Percentiles rank a stretch among this genome's conserved stretches.
These are phyloP conservation scores for Hiodon alosoides DNA, from an alignment of 2,113 vertebrate species.

Conservation along the genomic window DNA sequence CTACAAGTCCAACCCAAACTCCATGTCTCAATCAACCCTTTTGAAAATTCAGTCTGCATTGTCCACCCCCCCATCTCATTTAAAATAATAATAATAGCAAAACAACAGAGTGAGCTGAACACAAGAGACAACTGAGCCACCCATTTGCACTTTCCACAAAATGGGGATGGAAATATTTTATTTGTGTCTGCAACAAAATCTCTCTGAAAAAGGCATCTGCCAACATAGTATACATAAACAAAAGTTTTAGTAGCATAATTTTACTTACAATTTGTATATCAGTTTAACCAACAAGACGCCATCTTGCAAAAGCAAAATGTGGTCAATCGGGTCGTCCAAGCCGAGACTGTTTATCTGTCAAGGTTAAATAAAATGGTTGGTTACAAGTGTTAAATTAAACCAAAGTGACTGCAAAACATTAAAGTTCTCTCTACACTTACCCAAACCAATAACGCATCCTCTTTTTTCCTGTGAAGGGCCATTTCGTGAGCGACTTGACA, in stretches of 20 bases:
- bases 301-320: conserved; percentile 65
- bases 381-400: background rate
- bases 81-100: too few species aligned
- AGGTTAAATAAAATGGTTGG: background rate
- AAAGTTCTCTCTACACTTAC: conserved; percentile 42
- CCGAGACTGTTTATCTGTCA: conserved; percentile 70
- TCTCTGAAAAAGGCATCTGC: background rate
- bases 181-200: too few species aligned
- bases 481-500: conserved; percentile 37
- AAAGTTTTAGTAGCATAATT: background rate
- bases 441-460: conserved; percentile 64
- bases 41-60: too few species aligned
- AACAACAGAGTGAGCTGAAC: too few species aligned
- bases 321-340: conserved; percentile 47
- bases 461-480: conserved; percentile 54
- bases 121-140: too few species aligned
- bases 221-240: background rate
- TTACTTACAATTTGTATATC: conserved; percentile 74
- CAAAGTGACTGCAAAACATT: background rate
- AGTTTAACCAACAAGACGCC: conserved; percentile 66
- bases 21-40: too few species aligned
- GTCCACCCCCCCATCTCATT: too few species aligned
- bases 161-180: too few species aligned
- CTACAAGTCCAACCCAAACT: too few species aligned
- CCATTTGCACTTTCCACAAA: too few species aligned